Evolutionary conservation across 2,113 vertebrate species (phyloP), one percentile per base, ranked within the genome.

Genomic region (Zootoca vivipara): DNA sequence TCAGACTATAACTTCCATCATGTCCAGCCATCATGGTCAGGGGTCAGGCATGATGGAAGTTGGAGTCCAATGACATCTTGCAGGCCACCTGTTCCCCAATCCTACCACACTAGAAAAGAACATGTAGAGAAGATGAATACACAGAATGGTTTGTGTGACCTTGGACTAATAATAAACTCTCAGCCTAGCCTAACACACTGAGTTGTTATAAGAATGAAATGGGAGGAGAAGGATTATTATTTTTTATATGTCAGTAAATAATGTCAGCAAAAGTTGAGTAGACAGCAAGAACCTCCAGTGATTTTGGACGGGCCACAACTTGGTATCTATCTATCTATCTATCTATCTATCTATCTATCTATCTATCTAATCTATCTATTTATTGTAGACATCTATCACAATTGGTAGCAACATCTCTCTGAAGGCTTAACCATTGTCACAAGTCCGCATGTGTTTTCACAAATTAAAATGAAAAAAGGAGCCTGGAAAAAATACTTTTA

Each of bases 401-500:
- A 12, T 75, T 82, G 82, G 4, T 91, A 77, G 87, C 58, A 79
- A 78, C 6, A 28, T 24, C 73, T 91, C 87, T 81, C 74, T 73
- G 78, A 91, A 89, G 73, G 77, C 58, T 35, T 89, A 89, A 38
- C 83, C 56, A 58, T 85, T 90, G 82, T 91, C 89, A 78, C 80
- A 82, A 90, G 52, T 84, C 52, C 90, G 33, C 67, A n/a, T 81
- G 78, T 87, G 84, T 73, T 84, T 90, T 90, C 86, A 30, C 16
- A 84, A 58, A 87, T 89, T 86, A 94, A 70, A 94, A 89, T 92
- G 93, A 35, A n/a, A 89, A 90, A 89, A 82, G 26, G 10, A 84
- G 75, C 85, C 89, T 0, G 0, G 70, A 73, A 93, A 35, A 93
- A 91, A 88, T 90, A 67, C 89, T 92, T 92, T 93, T 94, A 95